Evolutionary conservation across 2,113 vertebrate species (phyloP).

Genomic region (Lonchura striata): DNA sequence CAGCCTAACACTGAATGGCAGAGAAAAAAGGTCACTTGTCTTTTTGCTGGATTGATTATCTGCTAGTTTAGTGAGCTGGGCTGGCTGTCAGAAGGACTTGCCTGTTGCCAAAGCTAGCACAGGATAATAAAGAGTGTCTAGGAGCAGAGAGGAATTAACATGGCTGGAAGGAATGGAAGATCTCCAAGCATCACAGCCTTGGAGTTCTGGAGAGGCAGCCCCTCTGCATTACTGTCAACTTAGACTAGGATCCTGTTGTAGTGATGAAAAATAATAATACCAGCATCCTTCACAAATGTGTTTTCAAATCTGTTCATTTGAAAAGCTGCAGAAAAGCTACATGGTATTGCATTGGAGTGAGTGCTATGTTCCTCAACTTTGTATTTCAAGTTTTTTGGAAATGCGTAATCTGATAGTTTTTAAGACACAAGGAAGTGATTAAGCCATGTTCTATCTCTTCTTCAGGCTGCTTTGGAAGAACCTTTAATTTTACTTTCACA

Average conservation of each 20-base stretch:
- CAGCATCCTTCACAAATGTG: not conserved
- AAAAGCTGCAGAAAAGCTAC: not conserved
- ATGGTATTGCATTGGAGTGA: not conserved
- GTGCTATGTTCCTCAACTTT: not conserved
- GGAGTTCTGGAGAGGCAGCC: not conserved
- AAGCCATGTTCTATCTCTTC: not conserved
- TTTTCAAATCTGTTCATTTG: not conserved
- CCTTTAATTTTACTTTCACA: not conserved
- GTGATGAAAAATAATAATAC: not conserved
- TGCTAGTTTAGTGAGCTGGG: not conserved
- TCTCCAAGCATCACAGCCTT: not conserved
- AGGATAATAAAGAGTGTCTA: not conserved
- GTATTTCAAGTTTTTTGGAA: not conserved
- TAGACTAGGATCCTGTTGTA: not conserved
- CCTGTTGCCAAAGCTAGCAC: not conserved
- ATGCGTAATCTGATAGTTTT: not conserved
- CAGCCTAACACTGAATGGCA: not conserved
- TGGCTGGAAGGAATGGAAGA: not conserved
- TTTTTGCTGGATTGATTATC: not conserved
- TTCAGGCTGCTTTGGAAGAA: not conserved
- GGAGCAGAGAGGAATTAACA: not conserved
- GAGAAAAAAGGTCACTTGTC: not conserved
- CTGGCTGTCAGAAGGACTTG: not conserved
- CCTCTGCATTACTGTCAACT: not conserved
- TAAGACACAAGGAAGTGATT: not conserved